A percentile compares a stretch with the other conserved stretches of the same genome.
Conservation (phyloP, 1,140 invertebrate genomes). For the Leptopilina boulardi region DNA sequence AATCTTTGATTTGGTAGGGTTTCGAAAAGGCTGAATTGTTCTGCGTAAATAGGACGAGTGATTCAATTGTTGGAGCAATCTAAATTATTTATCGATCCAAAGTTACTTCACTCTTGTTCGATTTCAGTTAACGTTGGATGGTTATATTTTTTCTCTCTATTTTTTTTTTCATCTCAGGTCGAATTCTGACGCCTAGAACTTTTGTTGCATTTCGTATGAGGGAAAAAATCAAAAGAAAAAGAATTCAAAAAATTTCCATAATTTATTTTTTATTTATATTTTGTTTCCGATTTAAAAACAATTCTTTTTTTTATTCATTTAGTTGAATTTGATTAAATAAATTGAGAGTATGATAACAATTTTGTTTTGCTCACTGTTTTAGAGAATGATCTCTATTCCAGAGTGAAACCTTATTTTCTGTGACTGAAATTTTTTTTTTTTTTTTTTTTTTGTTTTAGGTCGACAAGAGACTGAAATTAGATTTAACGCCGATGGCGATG, state of each 20-base stretch:
- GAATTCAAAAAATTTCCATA: background rate
- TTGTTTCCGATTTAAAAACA: too few relatives aligned
- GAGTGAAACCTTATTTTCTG: background rate
- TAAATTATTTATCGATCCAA: slow-evolving; percentile 16
- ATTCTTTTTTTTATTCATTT: background rate
- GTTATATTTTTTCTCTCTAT: background rate
- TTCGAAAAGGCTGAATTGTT: slow-evolving; percentile 22
- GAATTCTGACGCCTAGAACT: background rate
- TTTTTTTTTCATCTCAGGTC: background rate
- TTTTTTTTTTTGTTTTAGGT: slow-evolving; percentile 70
- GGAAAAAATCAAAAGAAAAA: background rate
- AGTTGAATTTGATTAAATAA: too few relatives aligned
- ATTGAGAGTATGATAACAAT: background rate
- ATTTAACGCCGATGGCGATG: slow-evolving; percentile 82
- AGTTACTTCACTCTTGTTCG: slow-evolving; percentile 3
- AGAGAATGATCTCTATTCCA: background rate
- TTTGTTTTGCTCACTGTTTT: background rate
- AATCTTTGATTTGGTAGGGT: background rate
- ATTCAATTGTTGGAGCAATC: slow-evolving; percentile 30
- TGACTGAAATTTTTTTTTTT: background rate
- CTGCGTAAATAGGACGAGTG: slow-evolving; percentile 24
- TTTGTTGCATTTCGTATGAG: background rate
- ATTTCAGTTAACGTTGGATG: background rate
- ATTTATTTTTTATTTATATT: too few relatives aligned
- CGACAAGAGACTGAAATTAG: slow-evolving; percentile 79